Base-by-base conservation (phyloP, 2,113 vertebrate genomes). In the Corvus hawaiiensis region DNA sequence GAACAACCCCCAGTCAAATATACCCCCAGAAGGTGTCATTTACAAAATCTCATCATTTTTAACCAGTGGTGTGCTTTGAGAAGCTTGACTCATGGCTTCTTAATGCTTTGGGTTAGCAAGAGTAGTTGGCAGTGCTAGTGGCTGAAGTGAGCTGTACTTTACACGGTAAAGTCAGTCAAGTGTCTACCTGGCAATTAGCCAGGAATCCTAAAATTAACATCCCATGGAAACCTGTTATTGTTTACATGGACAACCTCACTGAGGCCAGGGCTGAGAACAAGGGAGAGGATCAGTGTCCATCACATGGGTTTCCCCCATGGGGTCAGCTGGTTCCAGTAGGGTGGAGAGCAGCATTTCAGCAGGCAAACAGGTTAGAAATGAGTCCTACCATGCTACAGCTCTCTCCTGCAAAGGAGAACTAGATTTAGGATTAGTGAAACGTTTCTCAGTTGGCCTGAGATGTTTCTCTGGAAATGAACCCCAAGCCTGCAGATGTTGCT, bases 161-260 rank as follows among this genome's bases (percentile, higher is more conserved):
- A 62, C n/a, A 41, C 3, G 52, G 37, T 30, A 27, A 71, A 90
- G 73, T 68, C 62, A 89, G 22, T 75, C n/a, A 64, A 55, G 24
- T 49, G 64, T 61, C 79, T 78, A 84, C 80, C 44, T 78, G 92
- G 76, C 83, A 90, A 94, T 90, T 94, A 90, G 64, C 83, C 92
- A 93, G 73, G 86, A 87, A 84, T 61, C 58, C 67, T 48, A 84
- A 79, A 81, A 96, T 89, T 72, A 92, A 20, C 32, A 75, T 23
- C 19, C 43, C 61, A 66, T 73, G 82, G 90, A 78, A 79, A 59
- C 21, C 41, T 33, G 49, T 41, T n/a, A 48, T 52, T 82, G 78
- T 49, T 79, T 24, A 46, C 23, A n/a, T 9, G 56, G 56, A 52
- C 68, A 52, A 7, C 18, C 11, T 16, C 44, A 61, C 56, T 43